Base-by-base conservation (phyloP, 2,113 vertebrate species). In the Leptobrachium ailaonicum region DNA sequence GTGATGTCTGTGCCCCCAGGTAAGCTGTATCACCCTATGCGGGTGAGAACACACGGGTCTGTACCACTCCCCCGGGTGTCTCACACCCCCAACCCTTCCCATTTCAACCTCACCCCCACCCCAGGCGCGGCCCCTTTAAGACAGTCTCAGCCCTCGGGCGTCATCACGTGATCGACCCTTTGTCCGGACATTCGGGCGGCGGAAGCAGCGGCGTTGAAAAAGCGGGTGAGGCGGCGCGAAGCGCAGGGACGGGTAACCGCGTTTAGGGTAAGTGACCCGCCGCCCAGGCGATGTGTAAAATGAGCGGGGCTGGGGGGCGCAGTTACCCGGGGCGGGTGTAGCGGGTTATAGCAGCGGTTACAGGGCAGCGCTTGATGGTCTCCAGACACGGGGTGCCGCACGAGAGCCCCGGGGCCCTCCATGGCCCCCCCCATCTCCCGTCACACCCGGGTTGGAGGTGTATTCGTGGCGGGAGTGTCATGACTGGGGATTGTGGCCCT, bases 101-200 rank as follows among this genome's bases (percentile, higher is more conserved):
- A 41, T 71, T 44, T 14, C 70, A 32, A 41, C 70, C 70, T 72
- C 79, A 67, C 72, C 43, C 77, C 78, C 78, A 63, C 72, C 77
- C 42, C 66, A 72, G 79, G 90, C 92, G 86, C 95, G 95, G 93
- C 95, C 93, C 92, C 95, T 96, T 97, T 97, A 97, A 97, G 91
- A 95, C 94, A 93, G 93, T 96, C 93, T 92, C 93, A 91, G 94
- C 95, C 95, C 95, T 94, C 95, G 96, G 96, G 97, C 95, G 94
- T 92, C 94, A 5, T 81, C 79, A 81, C 79, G 79, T 81, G 79
- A 81, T 63, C 71, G 69, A 50, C 66, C 50, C 71, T 81, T 81
- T 81, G 79, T 81, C 79, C 79, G 71, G 66, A 81, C 79, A 81
- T 81, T 81, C 79, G 79, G 70, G 77, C 79, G 75, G 83, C 44